Evolutionary conservation across 2,888 invertebrate species (phyloP), one percentile per base, ranked within the genome.

Genomic region (Choristoneura rosaceana): DNA sequence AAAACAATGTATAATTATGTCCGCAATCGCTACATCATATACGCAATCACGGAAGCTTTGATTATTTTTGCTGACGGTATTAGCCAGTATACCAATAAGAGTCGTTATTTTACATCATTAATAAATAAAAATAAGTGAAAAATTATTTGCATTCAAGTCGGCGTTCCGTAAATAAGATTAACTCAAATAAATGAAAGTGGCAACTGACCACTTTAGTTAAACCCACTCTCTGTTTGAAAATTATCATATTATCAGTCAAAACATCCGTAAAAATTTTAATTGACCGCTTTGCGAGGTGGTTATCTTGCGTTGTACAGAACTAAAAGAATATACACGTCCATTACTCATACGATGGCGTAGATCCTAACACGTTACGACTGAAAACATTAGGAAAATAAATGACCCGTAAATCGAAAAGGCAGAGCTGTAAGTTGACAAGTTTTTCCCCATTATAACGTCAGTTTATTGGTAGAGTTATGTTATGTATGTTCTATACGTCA

Each of bases 401-500:
- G 41, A 63, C 52, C 55, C 41, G 43, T 14, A 25, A 67, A 62
- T 33, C 41, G 41, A 58, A 55, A 65, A 70, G 47, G 50, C 59
- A 70, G 43, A 61, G 43, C 70, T 59, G 59, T 43, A 63, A 64
- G 33, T 64, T 64, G 55, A 25, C 62, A 67, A 50, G 58, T 55
- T 62, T 62, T 62, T 14, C 64, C 59, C 58, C 17, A 69, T 15
- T 50, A 12, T n/a, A 66, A 66, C 65, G 73, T 68, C 64, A 69
- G 69, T 60, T 60, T 73, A 74, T 68, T 71, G 69, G 67, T 34
- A 74, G 62, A 74, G 34, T 47, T 66, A 69, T 76, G 76, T 79
- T 78, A 62, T 64, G 71, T 78, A 62, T 64, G 71, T 80, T 79
- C 74, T 81, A 79, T 77, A 79, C 81, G 80, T 84, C 83, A 85